Evolutionary conservation across 2,888 invertebrate species (phyloP), one percentile per base, ranked within the genome.

Genomic region (Noctua fimbriata): DNA sequence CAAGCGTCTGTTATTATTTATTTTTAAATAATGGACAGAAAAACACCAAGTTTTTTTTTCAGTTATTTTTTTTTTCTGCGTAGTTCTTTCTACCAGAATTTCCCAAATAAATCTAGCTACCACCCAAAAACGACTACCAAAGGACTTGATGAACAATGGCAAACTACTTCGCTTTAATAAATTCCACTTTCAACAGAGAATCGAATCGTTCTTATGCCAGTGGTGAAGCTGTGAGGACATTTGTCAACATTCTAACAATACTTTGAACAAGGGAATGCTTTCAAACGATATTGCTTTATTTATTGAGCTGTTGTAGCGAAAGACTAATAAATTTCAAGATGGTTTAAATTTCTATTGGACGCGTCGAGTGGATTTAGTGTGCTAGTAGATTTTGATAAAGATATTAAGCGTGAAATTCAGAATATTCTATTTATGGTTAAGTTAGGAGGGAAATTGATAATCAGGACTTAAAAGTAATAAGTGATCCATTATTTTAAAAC

Each of bases 191-290:
- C 21, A 76, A 58, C 66, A 41, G 72, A 70, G 81, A 89, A 87
- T 89, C 82, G 83, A 87, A 87, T 79, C 72, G 78, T 87, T 85
- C 87, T 85, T 86, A 87, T 82, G 81, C 76, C 76, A 73, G 79
- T 78, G 88, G 89, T 73, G 69, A 77, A 32, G 79, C 79, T 77
- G 52, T 32, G 76, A 79, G 87, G 86, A 83, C 84, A 88, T 89
- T 89, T 90, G 89, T 89, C 89, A 88, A 89, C 88, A 90, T 83
- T 83, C 80, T 82, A 83, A 90, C 89, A 89, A 88, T 84, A 84
- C 84, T 78, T 69, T 41, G 88, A 84, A 89, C 89, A 89, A 73
- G 78, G 67, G 87, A 90, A 89, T 78, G 89, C 90, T 89, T 87
- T 89, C 86, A 89, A 86, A 89, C 81, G 84, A 82, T 89, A 87